A percentile compares a stretch with the other conserved stretches of the same genome.
These are phyloP conservation scores for Reticulitermes speratus DNA, from an alignment of 1,140 invertebrate genomes.

Conservation along the genomic window DNA sequence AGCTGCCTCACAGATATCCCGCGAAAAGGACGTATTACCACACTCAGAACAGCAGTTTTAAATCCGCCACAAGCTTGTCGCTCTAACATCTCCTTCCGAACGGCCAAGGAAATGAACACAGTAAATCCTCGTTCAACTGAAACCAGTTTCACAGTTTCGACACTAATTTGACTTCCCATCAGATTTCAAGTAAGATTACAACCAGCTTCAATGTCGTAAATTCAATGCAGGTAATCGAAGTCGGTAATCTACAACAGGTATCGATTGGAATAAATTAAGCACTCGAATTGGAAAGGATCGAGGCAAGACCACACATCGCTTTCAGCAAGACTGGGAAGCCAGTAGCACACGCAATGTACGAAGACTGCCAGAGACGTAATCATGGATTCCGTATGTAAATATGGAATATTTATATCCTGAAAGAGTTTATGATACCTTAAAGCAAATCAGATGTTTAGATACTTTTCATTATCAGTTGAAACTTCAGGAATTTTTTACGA, in stretches of 20 bases:
- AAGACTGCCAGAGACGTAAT: too few species aligned
- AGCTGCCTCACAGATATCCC: too few species aligned
- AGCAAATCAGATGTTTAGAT: too few species aligned
- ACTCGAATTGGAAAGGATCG: background rate
- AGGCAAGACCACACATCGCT: background rate
- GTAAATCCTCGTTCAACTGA: background rate
- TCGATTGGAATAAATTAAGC: constrained; percentile 12
- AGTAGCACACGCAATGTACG: too few species aligned
- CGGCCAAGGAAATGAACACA: background rate
- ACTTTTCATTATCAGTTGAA: too few species aligned
- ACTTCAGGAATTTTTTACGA: too few species aligned
- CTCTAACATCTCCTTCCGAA: background rate
- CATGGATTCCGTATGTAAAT: too few species aligned
- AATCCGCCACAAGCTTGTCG: background rate
- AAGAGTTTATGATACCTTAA: too few species aligned
- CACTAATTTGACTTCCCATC: constrained; percentile 1
- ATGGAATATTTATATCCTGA: too few species aligned
- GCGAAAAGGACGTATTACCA: too few species aligned
- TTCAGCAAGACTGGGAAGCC: background rate
- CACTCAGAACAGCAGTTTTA: background rate
- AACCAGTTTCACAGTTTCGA: constrained; percentile 1
- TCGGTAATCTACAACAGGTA: background rate
- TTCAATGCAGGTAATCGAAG: constrained; percentile 3
- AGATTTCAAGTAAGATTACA: constrained; percentile 9
- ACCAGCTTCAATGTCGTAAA: background rate